phyloP scores from a whole-genome alignment of 2,113 vertebrate genomes.

The Cepphus grylle region DNA sequence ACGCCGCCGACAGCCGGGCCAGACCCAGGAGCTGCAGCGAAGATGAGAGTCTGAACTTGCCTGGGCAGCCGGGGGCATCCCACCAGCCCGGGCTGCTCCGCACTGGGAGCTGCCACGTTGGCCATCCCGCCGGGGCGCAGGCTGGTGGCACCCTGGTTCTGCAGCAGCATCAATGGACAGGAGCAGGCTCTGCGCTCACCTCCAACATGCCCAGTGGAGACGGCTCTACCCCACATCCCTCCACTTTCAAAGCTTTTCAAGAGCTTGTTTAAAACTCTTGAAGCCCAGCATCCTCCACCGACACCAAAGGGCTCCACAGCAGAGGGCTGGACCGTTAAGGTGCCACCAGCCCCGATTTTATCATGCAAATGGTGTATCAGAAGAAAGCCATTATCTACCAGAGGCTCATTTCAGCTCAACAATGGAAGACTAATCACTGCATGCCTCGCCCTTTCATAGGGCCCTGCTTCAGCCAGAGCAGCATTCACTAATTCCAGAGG shows the following conservation, averaged over 20 bases:
- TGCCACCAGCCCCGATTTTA: accelerated
- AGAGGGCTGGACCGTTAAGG: accelerated
- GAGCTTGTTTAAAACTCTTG: not conserved
- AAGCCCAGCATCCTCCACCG: not conserved
- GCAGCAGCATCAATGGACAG: accelerated
- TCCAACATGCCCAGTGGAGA: accelerated
- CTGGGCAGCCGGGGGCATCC: not conserved
- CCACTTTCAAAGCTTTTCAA: not conserved
- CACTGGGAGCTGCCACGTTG: accelerated
- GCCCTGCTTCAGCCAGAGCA: not conserved
- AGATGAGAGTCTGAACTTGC: too few species aligned
- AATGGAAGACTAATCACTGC: not conserved
- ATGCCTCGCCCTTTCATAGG: not conserved
- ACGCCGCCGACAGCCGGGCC: not conserved
- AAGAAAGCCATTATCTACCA: not conserved
- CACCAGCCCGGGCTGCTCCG: not conserved
- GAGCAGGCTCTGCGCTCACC: not conserved
- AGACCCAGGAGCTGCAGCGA: not conserved
- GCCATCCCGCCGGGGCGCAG: not conserved
- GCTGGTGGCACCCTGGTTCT: not conserved
- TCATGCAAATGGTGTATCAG: not conserved
- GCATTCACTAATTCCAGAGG: not conserved
- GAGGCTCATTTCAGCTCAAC: not conserved
- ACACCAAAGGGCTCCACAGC: not conserved
- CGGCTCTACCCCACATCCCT: not conserved